Base-by-base conservation (phyloP, 2,113 vertebrate genomes). In the Toxotes jaculatrix region DNA sequence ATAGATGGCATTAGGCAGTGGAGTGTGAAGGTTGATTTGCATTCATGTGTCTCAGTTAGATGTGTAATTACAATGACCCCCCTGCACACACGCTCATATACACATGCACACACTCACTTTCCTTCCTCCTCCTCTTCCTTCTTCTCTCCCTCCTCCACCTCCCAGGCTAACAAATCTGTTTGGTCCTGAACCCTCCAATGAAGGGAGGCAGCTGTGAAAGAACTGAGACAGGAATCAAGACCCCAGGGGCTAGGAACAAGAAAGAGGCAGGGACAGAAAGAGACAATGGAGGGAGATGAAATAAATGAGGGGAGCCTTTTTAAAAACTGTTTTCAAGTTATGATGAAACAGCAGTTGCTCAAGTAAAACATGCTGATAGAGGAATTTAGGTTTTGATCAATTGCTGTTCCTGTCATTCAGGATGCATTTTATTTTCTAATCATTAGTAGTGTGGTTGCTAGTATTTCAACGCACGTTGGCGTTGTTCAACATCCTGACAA, bases 11-110 rank as follows among this genome's bases (percentile, higher is more conserved):
- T 71, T 23, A 70, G 64, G 73, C 71, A 67, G 76, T 53, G 56
- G 23, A 75, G 70, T 82, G 79, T 85, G 78, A 88, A 85, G 85
- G 85, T 74, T 88, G 87, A 91, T 87, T 88, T 80, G 62, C 36
- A 23, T 83, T 77, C 27, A 69, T 78, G 79, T 82, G 76, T 85
- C 67, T 80, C n/a, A 59, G 59, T 80, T 65, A 61, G 74, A 79
- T 87, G 51, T 79, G 72, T 85, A 80, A 89, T 90, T 87, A 84
- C 59, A 89, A 80, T 78, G 74, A 84, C 51, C 65, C 64, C 47
- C 45, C 57, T 10, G 0, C 59, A 32, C 49, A 45, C 32, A 34
- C 34, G 23, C 62, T 34, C 53, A 67, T 12, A 43, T 8, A 40
- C 38, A 7, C 1, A 40, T 6, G 38, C 67, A 56, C 63, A 43